A percentile compares a stretch with the other conserved stretches of the same genome.
Evolutionary conservation across 2,113 vertebrate genomes (phyloP).

Genomic region (Antechinus stuartii): DNA sequence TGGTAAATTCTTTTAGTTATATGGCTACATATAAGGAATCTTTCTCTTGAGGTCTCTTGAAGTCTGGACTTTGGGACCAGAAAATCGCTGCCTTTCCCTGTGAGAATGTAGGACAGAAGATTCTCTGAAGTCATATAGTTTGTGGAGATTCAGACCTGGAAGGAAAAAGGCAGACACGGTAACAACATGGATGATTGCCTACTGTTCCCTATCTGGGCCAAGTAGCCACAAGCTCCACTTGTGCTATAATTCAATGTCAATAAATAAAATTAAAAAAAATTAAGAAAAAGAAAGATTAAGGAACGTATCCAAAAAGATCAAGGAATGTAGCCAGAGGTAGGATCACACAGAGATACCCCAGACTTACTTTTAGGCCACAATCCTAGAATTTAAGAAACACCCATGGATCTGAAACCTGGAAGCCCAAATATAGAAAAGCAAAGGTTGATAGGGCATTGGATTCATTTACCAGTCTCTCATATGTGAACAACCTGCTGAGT

Average conservation of each 20-base stretch:
- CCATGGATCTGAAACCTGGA: neutral
- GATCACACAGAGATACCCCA: neutral
- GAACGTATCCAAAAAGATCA: no score
- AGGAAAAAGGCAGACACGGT: neutral
- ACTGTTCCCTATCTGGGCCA: neutral
- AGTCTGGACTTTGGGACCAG: neutral
- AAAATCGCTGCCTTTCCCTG: neutral
- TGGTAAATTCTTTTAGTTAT: neutral
- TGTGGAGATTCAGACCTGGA: neutral
- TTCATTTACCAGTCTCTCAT: slow-evolving; percentile 59
- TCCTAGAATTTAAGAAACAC: neutral
- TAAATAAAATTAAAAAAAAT: neutral
- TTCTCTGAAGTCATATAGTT: neutral
- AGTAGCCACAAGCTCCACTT: neutral
- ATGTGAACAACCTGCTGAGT: slow-evolving; percentile 65
- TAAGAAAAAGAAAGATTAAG: neutral
- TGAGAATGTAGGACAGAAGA: neutral
- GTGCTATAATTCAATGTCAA: neutral
- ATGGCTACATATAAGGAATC: neutral
- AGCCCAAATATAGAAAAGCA: neutral
- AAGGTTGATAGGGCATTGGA: slow-evolving; percentile 43
- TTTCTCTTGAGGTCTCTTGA: neutral
- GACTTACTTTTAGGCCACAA: neutral
- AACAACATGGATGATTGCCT: neutral
- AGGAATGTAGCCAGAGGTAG: neutral